Conservation (phyloP, 2,113 vertebrate genomes). For the Chinchilla lanigera region DNA sequence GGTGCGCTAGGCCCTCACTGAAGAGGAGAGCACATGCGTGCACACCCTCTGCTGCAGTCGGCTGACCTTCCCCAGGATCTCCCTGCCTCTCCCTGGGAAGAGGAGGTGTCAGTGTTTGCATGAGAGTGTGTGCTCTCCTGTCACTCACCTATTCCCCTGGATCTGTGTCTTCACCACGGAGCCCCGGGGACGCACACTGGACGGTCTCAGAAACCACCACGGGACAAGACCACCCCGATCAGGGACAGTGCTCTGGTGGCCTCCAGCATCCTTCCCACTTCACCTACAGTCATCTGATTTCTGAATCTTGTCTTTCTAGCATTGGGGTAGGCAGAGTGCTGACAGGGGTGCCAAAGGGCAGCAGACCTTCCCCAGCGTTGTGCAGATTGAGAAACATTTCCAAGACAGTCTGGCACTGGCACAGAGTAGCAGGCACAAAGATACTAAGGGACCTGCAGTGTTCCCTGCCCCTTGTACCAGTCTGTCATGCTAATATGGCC, state of each 20-base stretch:
- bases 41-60: not conserved
- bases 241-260: fast-evolving
- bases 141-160: fast-evolving
- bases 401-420: not conserved
- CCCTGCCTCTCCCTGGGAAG: not conserved
- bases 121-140: fast-evolving
- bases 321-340: too few species aligned
- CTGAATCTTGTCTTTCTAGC: not conserved
- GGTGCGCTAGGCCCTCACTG: not conserved
- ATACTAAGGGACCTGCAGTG: not conserved
- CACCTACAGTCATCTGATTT: fast-evolving
- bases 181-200: not conserved
- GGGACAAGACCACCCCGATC: fast-evolving
- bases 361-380: not conserved
- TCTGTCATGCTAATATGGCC: fast-evolving
- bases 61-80: not conserved
- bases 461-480: not conserved
- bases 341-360: fast-evolving
- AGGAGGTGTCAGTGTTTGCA: fast-evolving
- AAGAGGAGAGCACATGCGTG: not conserved
- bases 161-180: not conserved
- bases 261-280: fast-evolving
- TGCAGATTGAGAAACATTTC: not conserved
- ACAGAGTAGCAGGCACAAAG: not conserved
- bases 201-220: not conserved